These are phyloP conservation scores for Emydura subglobosa DNA, from an alignment of 2,113 vertebrate species.

Conservation along the genomic window DNA sequence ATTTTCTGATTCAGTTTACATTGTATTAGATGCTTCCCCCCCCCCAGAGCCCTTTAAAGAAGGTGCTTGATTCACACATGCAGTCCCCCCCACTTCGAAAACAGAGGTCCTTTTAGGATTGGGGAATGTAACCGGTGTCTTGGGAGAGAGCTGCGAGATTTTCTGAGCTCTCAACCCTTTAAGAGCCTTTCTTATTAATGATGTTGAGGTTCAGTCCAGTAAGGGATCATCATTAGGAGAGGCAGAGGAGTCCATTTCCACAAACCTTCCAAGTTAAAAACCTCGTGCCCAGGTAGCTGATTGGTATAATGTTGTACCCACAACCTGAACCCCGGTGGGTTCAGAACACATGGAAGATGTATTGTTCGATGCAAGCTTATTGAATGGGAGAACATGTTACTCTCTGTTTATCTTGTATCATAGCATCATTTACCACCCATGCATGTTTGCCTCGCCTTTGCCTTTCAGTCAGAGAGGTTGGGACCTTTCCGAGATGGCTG, in stretches of 20 bases:
- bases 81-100: neutral
- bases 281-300: neutral
- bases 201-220: neutral
- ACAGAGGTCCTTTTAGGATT: neutral
- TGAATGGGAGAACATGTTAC: neutral
- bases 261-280: neutral
- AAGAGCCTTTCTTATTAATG: neutral
- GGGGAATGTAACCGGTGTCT: neutral
- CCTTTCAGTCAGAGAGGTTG: neutral
- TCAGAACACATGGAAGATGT: neutral
- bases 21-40: neutral
- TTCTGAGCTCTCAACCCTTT: neutral
- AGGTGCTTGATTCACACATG: neutral
- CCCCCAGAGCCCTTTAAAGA: neutral
- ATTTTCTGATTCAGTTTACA: neutral
- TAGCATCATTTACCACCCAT: neutral
- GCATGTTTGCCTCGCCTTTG: neutral
- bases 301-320: neutral
- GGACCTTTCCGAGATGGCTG: neutral
- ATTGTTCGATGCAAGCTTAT: neutral
- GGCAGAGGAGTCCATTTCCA: neutral
- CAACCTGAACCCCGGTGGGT: neutral
- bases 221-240: neutral
- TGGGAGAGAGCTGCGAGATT: no score
- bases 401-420: neutral